Evolutionary conservation across 2,113 vertebrate genomes (phyloP).

Genomic region (Opisthocomus hoazin): DNA sequence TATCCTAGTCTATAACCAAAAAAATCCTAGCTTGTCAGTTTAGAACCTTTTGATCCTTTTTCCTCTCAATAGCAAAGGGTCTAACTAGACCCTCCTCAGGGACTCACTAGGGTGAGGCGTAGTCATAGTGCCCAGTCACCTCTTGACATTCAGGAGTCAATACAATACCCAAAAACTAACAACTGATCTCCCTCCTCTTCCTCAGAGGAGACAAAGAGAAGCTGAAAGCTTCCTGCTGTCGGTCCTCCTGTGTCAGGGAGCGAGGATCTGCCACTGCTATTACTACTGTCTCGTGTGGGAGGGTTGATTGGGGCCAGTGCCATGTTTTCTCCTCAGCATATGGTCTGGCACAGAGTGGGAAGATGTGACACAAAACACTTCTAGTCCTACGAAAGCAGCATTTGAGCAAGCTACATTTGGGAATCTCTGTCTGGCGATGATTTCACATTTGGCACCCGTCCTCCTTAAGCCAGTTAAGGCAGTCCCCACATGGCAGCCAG

Average conservation of each 20-base stretch:
- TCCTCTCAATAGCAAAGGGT: neutral
- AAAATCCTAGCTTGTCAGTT: neutral
- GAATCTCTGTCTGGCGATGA: neutral
- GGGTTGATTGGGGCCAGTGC: accelerated
- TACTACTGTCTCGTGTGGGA: neutral
- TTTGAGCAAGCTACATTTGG: neutral
- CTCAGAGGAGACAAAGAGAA: neutral
- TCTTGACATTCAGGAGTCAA: neutral
- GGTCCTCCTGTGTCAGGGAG: neutral
- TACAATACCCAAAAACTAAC: neutral
- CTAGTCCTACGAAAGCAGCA: neutral
- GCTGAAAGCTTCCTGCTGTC: neutral
- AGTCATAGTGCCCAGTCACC: neutral
- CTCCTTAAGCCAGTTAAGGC: neutral
- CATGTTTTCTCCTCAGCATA: neutral
- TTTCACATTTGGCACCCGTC: neutral
- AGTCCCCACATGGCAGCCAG: accelerated
- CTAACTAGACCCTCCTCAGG: neutral
- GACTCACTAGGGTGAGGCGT: neutral
- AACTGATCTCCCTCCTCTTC: neutral
- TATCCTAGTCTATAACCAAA: neutral
- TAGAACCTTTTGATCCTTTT: neutral
- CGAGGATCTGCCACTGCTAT: neutral
- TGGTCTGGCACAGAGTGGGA: neutral
- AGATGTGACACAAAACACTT: neutral